These are phyloP conservation scores for Onychostoma macrolepis DNA, from an alignment of 2,113 vertebrate species.

Conservation along the genomic window DNA sequence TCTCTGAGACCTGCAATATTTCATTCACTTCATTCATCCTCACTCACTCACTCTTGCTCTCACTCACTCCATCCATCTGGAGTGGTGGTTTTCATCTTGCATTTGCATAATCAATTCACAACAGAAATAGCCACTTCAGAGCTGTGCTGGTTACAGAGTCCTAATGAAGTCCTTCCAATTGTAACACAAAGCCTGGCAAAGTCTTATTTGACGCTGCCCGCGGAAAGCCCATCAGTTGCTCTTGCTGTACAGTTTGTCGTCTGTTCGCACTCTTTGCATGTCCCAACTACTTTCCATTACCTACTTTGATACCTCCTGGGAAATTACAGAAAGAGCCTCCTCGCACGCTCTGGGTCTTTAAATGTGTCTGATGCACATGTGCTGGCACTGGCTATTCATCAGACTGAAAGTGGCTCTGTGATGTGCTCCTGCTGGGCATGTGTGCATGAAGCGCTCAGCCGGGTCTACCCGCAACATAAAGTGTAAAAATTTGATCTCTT, in stretches of 20 bases:
- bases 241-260: not conserved
- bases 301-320: slow-evolving; percentile 19
- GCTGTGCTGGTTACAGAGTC: slow-evolving; percentile 13
- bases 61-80: slow-evolving; percentile 2
- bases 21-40: slow-evolving; percentile 36
- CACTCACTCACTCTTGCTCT: slow-evolving; percentile 27
- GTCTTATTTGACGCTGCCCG: slow-evolving; percentile 17
- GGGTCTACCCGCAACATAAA: not conserved
- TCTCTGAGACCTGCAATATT: not conserved
- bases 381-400: not conserved
- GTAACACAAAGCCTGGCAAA: not conserved
- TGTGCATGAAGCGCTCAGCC: not conserved
- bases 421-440: slow-evolving; percentile 6
- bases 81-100: slow-evolving; percentile 16
- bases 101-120: slow-evolving; percentile 35
- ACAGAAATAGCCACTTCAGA: not conserved
- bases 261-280: not conserved
- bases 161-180: slow-evolving; percentile 12
- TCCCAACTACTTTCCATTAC: slow-evolving; percentile 8
- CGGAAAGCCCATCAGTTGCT: not conserved
- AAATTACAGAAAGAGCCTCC: slow-evolving; percentile 31
- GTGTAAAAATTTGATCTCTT: not conserved
- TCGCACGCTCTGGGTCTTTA: not conserved
- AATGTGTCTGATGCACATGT: not conserved
- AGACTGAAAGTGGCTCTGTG: slow-evolving; percentile 16